Evolutionary conservation across 2,113 vertebrate genomes (phyloP), one percentile per base, ranked within the genome.

Genomic region (Loxodonta africana): DNA sequence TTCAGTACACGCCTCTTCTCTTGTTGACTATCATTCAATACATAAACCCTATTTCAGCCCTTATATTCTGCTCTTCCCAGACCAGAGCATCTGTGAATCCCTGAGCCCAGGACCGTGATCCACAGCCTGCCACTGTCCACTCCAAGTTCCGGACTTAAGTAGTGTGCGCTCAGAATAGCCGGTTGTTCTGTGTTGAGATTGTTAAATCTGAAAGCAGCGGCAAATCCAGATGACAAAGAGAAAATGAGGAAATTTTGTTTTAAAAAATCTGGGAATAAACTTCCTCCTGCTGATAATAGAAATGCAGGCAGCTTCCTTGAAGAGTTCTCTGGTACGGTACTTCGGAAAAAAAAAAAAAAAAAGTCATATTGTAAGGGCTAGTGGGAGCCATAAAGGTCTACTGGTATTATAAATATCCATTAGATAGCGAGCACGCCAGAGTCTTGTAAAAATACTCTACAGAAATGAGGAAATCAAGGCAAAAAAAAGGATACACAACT

Each of bases 11-110:
- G 0, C 6, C 18, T 12, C 17, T n/a, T 26, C 1, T 23, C 11
- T 14, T 25, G 41, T 17, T 69, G 30, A 15, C 5, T 3, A 69
- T 14, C 67, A 15, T 77, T 46, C 37, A 9, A 10, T 9, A 21
- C 37, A 0, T 21, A 10, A 44, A 6, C 37, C 1, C 14, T 8
- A 0, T 17, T 48, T 23, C 25, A 7, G 0, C 28, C 6, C 8
- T 60, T 76, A 2, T 4, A 4, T 26, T 33, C 30, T 23, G 20
- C 26, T 12, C 8, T 10, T 28, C 15, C 9, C 23, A 80, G 14
- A n/a, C 71, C 74, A 2, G 9, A 6, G 28, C 9, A 1, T 2
- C 30, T 14, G 25, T 4, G 25, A 44, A 8, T 33, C 80, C 23
- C 3, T 11, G 7, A 4, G 25, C 15, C 0, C 2, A 2, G 23